A percentile compares a stretch with the other conserved stretches of the same genome.
These are phyloP conservation scores for Drosophila grimshawi DNA, from an alignment of 1,140 invertebrate genomes.

Conservation along the genomic window DNA sequence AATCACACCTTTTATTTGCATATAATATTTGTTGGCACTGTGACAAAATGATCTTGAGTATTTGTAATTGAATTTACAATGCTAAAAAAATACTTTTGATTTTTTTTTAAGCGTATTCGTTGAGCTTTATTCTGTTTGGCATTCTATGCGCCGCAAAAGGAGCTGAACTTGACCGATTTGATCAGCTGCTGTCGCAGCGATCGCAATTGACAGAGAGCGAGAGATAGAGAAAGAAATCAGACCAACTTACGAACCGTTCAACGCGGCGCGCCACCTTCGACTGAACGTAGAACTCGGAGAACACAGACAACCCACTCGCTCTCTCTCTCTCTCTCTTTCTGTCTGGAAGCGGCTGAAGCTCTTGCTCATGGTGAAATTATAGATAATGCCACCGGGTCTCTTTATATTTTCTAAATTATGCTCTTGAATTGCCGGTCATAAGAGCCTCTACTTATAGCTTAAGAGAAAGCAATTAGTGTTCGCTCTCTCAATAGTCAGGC, in stretches of 20 bases:
- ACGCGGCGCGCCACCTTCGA: conserved; percentile 67
- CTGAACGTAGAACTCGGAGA: conserved; percentile 39
- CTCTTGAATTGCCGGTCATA: too few species aligned
- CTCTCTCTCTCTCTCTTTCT: conserved; percentile 16
- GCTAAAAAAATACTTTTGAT: conserved; percentile 32
- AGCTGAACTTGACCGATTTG: conserved; percentile 79
- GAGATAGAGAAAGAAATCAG: background rate
- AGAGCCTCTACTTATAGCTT: too few species aligned
- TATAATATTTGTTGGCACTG: conserved; percentile 65
- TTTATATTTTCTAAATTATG: background rate
- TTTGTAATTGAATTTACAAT: conserved; percentile 25
- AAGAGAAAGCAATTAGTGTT: background rate
- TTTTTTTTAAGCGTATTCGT: conserved; percentile 25
- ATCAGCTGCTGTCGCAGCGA: conserved; percentile 34
- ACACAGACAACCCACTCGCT: conserved; percentile 17
- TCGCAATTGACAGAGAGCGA: background rate
- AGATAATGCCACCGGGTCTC: background rate
- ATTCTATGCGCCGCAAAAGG: conserved; percentile 24
- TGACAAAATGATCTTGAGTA: conserved; percentile 60
- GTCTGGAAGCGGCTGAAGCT: background rate
- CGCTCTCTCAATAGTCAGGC: background rate
- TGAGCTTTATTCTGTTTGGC: background rate
- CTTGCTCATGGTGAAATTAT: background rate
- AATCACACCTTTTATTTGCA: conserved; percentile 59
- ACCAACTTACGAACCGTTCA: conserved; percentile 49